Percentiles rank a stretch among this genome's conserved stretches.
Conservation (phyloP, 2,797 vertebrate species). For the Synaphobranchus kaupii region DNA sequence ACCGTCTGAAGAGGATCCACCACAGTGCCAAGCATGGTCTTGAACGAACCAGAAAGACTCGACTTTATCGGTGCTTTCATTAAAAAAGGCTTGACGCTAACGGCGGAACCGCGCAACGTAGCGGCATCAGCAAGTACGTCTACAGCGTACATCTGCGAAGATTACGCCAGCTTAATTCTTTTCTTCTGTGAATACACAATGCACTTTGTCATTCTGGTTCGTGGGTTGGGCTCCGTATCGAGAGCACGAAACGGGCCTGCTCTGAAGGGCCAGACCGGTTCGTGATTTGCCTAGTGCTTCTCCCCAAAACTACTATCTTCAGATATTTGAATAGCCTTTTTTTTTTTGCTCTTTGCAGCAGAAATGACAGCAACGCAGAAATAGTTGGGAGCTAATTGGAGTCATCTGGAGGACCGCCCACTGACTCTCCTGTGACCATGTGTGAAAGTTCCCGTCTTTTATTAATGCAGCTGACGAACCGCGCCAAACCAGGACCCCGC, state of each 20-base stretch:
- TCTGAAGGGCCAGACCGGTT: neutral
- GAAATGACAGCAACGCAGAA: constrained; percentile 39
- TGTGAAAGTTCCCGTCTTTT: constrained; percentile 29
- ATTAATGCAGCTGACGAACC: neutral
- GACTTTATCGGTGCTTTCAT: neutral
- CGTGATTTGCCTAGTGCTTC: neutral
- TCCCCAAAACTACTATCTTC: neutral
- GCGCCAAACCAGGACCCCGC: neutral
- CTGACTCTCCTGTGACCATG: constrained; percentile 21
- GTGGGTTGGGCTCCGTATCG: neutral
- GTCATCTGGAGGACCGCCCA: constrained; percentile 37
- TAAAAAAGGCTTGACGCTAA: neutral
- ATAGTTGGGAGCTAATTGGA: constrained; percentile 32
- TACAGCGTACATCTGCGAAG: too few relatives aligned
- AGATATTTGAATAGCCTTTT: neutral
- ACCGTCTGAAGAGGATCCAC: too few relatives aligned
- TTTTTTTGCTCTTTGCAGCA: constrained; percentile 16
- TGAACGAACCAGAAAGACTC: neutral
- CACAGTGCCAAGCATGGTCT: too few relatives aligned
- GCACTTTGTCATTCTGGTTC: neutral
- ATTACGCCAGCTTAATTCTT: neutral
- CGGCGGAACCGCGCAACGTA: neutral
- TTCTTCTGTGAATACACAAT: neutral
- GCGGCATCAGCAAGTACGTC: neutral
- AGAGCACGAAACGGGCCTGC: neutral